Evolutionary conservation across 2,797 vertebrate species (phyloP).

Genomic region (Oophaga sylvatica): DNA sequence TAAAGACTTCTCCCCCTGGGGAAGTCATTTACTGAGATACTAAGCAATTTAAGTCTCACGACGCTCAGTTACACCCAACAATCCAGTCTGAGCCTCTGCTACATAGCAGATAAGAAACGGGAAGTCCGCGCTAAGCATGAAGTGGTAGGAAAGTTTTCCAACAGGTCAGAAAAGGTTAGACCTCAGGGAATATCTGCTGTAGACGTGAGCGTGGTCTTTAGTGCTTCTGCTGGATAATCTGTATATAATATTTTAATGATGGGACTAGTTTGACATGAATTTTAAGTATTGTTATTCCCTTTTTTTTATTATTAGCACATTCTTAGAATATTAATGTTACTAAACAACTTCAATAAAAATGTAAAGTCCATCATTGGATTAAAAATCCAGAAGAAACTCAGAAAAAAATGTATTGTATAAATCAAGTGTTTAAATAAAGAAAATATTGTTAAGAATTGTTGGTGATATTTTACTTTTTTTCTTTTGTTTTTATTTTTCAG

Average conservation of each 20-base stretch:
- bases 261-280: not conserved
- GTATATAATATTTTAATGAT: not conserved
- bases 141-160: not conserved
- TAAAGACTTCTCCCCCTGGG: conserved; percentile 31
- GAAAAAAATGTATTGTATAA: too few species aligned
- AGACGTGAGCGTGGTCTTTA: not conserved
- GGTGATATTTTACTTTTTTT: too few species aligned
- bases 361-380: not conserved
- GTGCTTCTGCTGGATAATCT: not conserved
- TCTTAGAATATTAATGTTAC: not conserved
- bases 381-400: not conserved
- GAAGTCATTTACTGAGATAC: conserved; percentile 41
- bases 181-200: not conserved
- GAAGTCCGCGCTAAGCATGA: not conserved
- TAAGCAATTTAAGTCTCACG: conserved; percentile 35
- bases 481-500: too few species aligned
- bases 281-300: not conserved
- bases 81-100: conserved; percentile 17
- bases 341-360: not conserved
- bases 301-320: not conserved
- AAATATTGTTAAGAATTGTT: too few species aligned
- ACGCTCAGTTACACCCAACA: conserved; percentile 11
- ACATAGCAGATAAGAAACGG: not conserved
- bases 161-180: conserved; percentile 31
- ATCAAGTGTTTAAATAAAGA: too few species aligned